phyloP scores from a whole-genome alignment of 2,888 invertebrate species.

The Unio pictorum region DNA sequence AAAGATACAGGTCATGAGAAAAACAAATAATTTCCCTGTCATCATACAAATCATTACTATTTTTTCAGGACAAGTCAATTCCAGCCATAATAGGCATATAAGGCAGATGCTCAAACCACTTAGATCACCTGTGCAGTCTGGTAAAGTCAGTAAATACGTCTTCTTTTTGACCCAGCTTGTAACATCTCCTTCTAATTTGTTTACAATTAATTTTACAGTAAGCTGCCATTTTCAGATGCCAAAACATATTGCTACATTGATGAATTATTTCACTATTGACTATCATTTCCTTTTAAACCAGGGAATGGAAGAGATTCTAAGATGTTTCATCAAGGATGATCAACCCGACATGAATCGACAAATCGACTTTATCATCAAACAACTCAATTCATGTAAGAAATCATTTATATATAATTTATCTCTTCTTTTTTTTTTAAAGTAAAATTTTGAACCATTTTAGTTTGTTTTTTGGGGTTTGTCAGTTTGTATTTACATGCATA shows the following conservation, averaged over 20 bases:
- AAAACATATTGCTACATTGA: neutral
- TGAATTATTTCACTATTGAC: neutral
- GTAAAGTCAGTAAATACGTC: no score
- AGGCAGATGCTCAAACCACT: no score
- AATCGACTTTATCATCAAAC: conserved; percentile 72
- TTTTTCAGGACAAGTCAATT: no score
- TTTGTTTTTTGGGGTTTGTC: neutral
- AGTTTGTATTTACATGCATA: neutral
- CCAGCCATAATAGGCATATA: no score
- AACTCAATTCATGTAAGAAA: conserved; percentile 68
- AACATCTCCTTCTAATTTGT: no score
- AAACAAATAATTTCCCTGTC: no score
- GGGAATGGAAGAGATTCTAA: conserved; percentile 72
- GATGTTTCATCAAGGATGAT: conserved; percentile 69
- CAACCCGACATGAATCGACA: conserved; percentile 72
- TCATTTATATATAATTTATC: neutral
- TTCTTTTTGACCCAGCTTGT: no score
- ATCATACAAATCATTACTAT: no score
- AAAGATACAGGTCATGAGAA: no score
- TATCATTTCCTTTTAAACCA: conserved; percentile 15
- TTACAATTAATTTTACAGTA: no score
- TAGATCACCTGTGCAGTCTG: no score
- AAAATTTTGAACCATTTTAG: neutral
- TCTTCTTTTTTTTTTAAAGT: neutral
- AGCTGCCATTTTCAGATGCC: no score